Base-by-base conservation (phyloP, 2,888 invertebrate genomes). In the Drosophila niveifrons region DNA sequence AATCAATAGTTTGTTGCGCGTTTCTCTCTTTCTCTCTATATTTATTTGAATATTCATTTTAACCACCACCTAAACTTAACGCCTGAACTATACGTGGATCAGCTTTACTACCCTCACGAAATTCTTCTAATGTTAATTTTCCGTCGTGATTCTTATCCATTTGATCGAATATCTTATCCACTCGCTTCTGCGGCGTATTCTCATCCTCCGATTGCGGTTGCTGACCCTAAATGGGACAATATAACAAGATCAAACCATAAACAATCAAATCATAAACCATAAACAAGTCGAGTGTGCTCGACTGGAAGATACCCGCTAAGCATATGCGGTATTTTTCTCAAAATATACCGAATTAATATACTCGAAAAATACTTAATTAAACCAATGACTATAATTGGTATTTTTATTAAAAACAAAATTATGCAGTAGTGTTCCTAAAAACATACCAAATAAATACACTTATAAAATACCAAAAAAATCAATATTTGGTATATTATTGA, bases 121-220 rank as follows among this genome's bases (percentile, higher is more conserved):
- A 99, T 93, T 99, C 99, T 91, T 99, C 99, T 88, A 99, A 94
- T 58, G 99, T 98, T 90, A 99, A 94, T 91, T 97, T 96, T 93
- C 99, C 98, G 93, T 99, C 99, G 93, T 98, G 98, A 93, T 99
- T 99, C 94, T 97, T 99, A 94, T 99, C 99, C 98, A 99, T 98
- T 93, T 98, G 98, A 93, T 98, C 98, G 94, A 99, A 99, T 92
- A 99, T 99, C 93, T 98, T 98, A 93, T 99, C 98, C 76, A 99
- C 99, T 91, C 98, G 95, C 92, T 98, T 98, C 93, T 98, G 97
- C 13, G 97, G 97, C 75, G 97, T 97, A 92, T 97, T 97, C 90
- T 97, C 97, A 91, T 97, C 97, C 90, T 97, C 97, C 28, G 96
- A 95, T 82, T 96, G 96, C 53, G 97, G 97, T 78, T 96, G 96